Conservation (phyloP, 2,113 vertebrate species). For the Phocoena sinus region DNA sequence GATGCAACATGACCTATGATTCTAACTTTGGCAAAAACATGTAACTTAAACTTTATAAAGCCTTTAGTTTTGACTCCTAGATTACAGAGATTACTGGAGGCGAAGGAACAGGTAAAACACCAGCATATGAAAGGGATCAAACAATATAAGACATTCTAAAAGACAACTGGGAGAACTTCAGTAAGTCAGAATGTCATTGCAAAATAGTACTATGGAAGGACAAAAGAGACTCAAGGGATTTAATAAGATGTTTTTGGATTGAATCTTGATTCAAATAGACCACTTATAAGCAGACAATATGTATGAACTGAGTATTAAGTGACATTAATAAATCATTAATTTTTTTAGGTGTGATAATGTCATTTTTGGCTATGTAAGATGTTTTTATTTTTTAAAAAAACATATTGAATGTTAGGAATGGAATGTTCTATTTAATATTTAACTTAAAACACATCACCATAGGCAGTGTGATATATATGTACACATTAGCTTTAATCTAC, state of each 20-base stretch:
- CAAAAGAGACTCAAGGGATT: neutral
- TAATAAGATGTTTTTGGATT: neutral
- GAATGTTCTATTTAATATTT: neutral
- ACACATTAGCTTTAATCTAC: neutral
- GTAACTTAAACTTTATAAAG: neutral
- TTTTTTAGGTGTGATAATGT: neutral
- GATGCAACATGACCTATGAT: neutral
- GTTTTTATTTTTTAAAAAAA: neutral
- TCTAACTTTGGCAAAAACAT: conserved; percentile 1
- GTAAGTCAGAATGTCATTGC: neutral
- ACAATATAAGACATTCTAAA: neutral
- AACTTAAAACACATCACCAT: neutral
- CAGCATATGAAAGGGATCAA: neutral
- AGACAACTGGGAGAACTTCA: neutral
- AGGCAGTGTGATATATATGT: neutral
- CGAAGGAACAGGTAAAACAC: neutral
- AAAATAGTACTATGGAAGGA: neutral
- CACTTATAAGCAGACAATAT: neutral
- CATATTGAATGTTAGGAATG: neutral
- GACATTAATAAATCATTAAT: neutral
- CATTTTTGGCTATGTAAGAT: neutral
- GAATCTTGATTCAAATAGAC: neutral
- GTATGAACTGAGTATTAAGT: neutral
- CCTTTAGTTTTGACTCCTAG: neutral
- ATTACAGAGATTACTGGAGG: neutral